Conservation (phyloP, 2,888 invertebrate genomes). For the Agrilus biguttatus region DNA sequence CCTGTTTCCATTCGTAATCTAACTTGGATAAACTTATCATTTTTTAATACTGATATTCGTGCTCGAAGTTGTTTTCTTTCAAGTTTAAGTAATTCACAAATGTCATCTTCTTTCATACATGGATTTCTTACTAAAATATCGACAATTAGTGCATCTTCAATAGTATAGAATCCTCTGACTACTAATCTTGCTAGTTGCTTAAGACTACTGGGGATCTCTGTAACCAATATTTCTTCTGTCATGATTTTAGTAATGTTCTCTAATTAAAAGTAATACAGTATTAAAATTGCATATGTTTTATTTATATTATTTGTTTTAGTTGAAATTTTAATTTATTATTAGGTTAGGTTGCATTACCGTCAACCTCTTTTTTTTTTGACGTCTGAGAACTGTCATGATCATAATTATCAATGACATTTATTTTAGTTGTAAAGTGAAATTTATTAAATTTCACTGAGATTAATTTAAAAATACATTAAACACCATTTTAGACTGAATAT, state of each 20-base stretch:
- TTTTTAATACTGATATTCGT: conserved; percentile 70
- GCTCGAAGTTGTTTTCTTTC: conserved; percentile 88
- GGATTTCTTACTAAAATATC: conserved; percentile 94
- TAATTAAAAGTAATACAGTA: neutral
- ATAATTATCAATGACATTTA: too few relatives aligned
- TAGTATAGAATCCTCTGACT: conserved; percentile 83
- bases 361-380: too few relatives aligned
- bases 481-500: too few relatives aligned
- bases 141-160: conserved; percentile 87
- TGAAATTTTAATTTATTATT: neutral
- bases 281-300: neutral
- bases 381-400: too few relatives aligned
- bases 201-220: conserved; percentile 86
- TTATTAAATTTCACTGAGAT: too few relatives aligned
- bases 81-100: conserved; percentile 80
- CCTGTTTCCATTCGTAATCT: conserved; percentile 91
- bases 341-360: neutral
- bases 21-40: conserved; percentile 88
- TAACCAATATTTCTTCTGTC: conserved; percentile 63
- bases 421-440: too few relatives aligned
- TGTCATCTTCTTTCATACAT: conserved; percentile 86
- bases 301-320: neutral
- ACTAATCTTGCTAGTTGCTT: conserved; percentile 85
- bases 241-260: conserved; percentile 27
- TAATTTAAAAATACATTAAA: too few relatives aligned